Evolutionary conservation across 1,140 invertebrate species (phyloP), one percentile per base, ranked within the genome.

Genomic region (Melipona quadrifasciata): DNA sequence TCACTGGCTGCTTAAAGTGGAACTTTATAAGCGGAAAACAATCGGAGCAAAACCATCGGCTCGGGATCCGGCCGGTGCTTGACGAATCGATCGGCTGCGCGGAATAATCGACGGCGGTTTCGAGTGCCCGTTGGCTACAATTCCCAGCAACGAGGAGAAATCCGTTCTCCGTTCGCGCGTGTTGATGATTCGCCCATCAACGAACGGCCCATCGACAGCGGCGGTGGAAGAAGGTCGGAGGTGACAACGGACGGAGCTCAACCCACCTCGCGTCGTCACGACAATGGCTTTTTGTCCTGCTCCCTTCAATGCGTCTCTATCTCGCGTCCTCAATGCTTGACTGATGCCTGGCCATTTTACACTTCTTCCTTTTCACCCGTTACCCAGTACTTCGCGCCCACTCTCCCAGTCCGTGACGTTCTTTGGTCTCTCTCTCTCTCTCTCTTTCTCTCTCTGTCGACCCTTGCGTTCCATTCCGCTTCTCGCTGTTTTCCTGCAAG

Each of bases 271-370:
- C 47, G 72, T 21, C 77, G 61, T 73, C 79, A 70, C 86, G 70
- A 93, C 92, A 93, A 93, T 93, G 81, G 89, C 88, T 91, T 93
- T 93, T 92, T 92, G 92, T 92, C 91, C 92, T 76, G 70, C 74
- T 85, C 87, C 86, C 90, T 47, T 92, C 91, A 91, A 92, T 93
- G 91, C 91, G 87, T 93, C 89, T 93, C 91, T 92, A 93, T 93
- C 91, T 89, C 80, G 86, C 81, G 80, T 90, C 87, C 89, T 92
- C 90, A 92, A 93, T 93, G 90, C 89, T 91, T 92, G 92, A 93
- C 91, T 88, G 87, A 93, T 93, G 90, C 89, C 90, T 86, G 57
- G 86, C 90, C 90, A 92, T 92, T 93, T 91, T 91, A 87, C 87
- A 91, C 78, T 87, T 88, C 84, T 88, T 80, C 76, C 86, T 87